These are phyloP conservation scores for Cercocebus atys DNA, from an alignment of 2,113 vertebrate species.

Conservation along the genomic window DNA sequence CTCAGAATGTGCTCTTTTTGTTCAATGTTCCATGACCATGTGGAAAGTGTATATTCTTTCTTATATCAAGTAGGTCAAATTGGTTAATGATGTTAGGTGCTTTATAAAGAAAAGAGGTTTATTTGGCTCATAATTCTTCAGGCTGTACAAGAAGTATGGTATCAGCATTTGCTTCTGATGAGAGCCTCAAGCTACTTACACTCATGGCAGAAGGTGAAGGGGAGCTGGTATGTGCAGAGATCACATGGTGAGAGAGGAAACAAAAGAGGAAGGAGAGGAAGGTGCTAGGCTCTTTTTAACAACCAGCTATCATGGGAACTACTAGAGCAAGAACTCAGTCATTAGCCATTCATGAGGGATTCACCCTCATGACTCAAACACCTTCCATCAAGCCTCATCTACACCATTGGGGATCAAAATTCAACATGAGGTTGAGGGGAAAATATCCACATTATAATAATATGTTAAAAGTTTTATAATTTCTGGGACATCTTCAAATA, in stretches of 20 bases:
- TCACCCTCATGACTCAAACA: not conserved
- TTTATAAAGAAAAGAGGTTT: not conserved
- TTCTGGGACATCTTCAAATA: not conserved
- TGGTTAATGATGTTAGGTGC: not conserved
- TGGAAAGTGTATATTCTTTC: not conserved
- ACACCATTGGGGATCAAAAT: not conserved
- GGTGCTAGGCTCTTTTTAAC: not conserved
- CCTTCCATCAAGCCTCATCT: not conserved
- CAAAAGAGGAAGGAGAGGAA: not conserved
- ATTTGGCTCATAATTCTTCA: not conserved
- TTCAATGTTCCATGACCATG: not conserved
- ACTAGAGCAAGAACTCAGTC: not conserved
- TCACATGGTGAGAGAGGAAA: not conserved
- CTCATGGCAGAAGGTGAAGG: not conserved
- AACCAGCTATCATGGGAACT: not conserved
- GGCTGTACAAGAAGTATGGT: not conserved
- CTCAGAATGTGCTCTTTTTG: not conserved
- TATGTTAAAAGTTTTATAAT: not conserved
- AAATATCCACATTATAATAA: not conserved
- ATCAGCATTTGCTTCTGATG: not conserved
- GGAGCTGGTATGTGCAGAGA: not conserved
- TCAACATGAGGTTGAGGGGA: not conserved
- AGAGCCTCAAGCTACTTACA: not conserved
- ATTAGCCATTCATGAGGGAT: not conserved
- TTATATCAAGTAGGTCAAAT: not conserved